Evolutionary conservation across 2,797 vertebrate genomes (phyloP), one percentile per base, ranked within the genome.

Genomic region (Pteronotus mesoamericanus): DNA sequence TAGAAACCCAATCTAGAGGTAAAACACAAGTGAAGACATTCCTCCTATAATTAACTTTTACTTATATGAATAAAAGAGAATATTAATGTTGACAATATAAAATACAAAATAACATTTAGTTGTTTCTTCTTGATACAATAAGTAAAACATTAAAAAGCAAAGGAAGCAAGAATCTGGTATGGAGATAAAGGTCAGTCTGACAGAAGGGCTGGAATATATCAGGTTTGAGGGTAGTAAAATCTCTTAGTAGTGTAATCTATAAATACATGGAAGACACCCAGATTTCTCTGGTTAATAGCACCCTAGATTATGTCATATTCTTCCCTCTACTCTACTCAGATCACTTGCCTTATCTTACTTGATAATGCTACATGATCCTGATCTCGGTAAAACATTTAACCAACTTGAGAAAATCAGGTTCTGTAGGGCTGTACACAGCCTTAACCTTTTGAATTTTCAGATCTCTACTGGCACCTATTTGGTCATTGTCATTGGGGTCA

Each of bases 351-450:
- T 90, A 64, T 55, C 26, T 78, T 59, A 61, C 55, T 94, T 32
- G 66, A 16, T 37, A 19, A 19, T 66, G 57, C 15, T 55, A 24
- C 57, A 61, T 16, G 34, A 94, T 64, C 48, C 57, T 71, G 57
- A 74, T 34, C 75, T 80, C 53, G 82, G 42, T 37, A 32, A 80
- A 90, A 92, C 84, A 57, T 4, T 8, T 51, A 80, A 34, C 37
- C 34, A 84, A 88, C 22, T 61, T 86, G n/a, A 79, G 48, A 91
- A 94, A 89, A 89, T 72, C 37, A 84, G 61, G 22, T 75, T 95
- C n/a, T 87, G 39, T 55, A 87, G n/a, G 42, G 34, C 44, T 80
- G 26, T 39, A 55, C 34, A 78, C 88, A 86, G 26, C 26, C 51
- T 88, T 88, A 84, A 86, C 22, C 64, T 66, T 93, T n/a, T 48